Evolutionary conservation across 2,888 invertebrate species (phyloP), one percentile per base, ranked within the genome.

Genomic region (Neoitamus cyanurus): DNA sequence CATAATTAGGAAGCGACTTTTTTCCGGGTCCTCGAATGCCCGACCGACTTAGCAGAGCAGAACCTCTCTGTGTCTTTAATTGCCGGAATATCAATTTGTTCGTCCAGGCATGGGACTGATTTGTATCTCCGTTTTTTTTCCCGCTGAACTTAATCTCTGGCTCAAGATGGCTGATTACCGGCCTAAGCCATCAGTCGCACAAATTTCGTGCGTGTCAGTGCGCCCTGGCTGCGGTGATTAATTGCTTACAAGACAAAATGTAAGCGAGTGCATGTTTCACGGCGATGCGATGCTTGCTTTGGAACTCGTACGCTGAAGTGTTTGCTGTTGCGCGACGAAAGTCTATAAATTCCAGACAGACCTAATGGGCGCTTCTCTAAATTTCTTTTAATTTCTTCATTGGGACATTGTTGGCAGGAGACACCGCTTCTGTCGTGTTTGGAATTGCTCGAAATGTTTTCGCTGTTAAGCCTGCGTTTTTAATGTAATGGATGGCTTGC

Each of bases 31-130:
- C 46, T 77, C 28, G 34, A 46, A 28, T 28, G 2, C 46, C 34
- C 28, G 30, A 1, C 46, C 1, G 42, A 7, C 30, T 28, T 46
- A 13, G 25, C 25, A 42, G 34, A 13, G 25, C 25, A 42, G 34
- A 77, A 13, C 11, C 36, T 46, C 42, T 46, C 25, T 3, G 20
- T 37, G 46, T 46, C 77, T 77, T 77, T 77, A 77, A 77, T 77
- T 77, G 30, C 77, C 46, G 46, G 77, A 77, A 77, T 58, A 58
- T 58, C 58, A 58, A 58, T 77, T 77, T 77, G 77, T 77, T 42
- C n/a, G 48, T 13, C 6, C 42, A 15, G 46, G 20, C n/a, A 73
- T 20, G 58, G 58, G 25, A 58, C 58, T 58, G 72, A 72, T 72
- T 72, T 72, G 72, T 72, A 72, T 31, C 31, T 72, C 13, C 13